These are phyloP conservation scores for Platyscapa corneri DNA, from an alignment of 1,140 invertebrate genomes.

Conservation along the genomic window DNA sequence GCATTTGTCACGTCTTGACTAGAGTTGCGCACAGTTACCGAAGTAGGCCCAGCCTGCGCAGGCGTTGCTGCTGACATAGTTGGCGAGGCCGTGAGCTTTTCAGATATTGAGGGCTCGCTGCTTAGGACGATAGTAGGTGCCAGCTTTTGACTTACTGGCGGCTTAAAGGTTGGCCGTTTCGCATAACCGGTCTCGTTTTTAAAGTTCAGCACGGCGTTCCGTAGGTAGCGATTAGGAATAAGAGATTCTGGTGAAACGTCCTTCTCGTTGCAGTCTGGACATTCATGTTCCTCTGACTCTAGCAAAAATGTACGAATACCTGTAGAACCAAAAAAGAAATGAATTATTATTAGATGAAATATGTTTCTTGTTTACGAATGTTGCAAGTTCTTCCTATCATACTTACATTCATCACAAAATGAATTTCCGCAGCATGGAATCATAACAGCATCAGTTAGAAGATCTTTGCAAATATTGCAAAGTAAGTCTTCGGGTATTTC, in stretches of 20 bases:
- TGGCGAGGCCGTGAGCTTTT: constrained; percentile 51
- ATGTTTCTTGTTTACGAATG: too few species aligned
- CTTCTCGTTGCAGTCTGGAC: constrained; percentile 93
- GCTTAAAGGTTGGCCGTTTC: constrained; percentile 64
- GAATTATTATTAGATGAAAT: too few species aligned
- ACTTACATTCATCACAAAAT: constrained; percentile 98
- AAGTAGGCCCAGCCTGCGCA: constrained; percentile 22
- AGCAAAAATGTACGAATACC: constrained; percentile 90
- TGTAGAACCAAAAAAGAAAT: constrained; percentile 68
- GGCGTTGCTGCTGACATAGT: constrained; percentile 38
- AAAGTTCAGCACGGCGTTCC: constrained; percentile 91
- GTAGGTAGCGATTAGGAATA: constrained; percentile 93
- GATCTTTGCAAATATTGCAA: constrained; percentile 93
- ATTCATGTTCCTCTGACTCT: constrained; percentile 95
- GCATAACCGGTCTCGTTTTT: constrained; percentile 92
- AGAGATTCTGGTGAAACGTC: constrained; percentile 93
- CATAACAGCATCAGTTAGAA: constrained; percentile 96
- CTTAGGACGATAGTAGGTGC: neutral
- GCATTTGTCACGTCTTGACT: constrained; percentile 19
- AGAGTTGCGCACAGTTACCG: constrained; percentile 1
- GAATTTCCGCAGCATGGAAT: constrained; percentile 98
- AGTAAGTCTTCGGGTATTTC: constrained; percentile 92
- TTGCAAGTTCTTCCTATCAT: too few species aligned
- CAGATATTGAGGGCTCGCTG: constrained; percentile 46
- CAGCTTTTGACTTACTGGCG: constrained; percentile 53